Evolutionary conservation across 2,888 invertebrate species (phyloP), one percentile per base, ranked within the genome.

Genomic region (Bimastos eiseni): DNA sequence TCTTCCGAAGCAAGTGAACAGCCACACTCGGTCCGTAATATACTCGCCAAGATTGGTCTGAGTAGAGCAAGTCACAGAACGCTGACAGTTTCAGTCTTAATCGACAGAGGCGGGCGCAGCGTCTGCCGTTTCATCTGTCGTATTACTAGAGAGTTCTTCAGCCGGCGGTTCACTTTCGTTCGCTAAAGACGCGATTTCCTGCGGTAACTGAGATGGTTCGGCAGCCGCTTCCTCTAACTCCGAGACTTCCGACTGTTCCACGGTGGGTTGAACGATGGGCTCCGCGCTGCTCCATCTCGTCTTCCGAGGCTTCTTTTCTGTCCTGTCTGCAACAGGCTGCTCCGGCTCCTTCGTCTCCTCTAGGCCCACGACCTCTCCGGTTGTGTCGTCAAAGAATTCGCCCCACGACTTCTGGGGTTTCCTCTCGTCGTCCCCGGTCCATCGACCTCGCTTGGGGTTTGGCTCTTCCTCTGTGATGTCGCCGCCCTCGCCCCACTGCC

Each of bases 211-310:
- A 70, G 70, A 70, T n/a, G 70, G 1, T n/a, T 30, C 70, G 0
- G n/a, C 70, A 70, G n/a, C 70, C 70, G n/a, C 70, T n/a, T 70
- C 30, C 17, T 70, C 70, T 11, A n/a, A 5, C 30, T 70, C 70
- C 70, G 70, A n/a, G n/a, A 70, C 70, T n/a, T 86, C 86, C 34
- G 86, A 34, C 8, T 19, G 86, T 37, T 86, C 86, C 34, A 34
- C 0, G 24, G 86, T 0, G 17, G 34, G 36, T 21, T 36, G 36
- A 36, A 34, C 17, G 70, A 70, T 8, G 30, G 70, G 70, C 8
- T 70, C 70, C 6, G 86, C 86, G 36, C 86, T 86, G 86, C 86
- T 86, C 86, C 86, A 86, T 24, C 86, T 34, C 34, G 86, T 86
- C 17, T 86, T 86, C 37, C 86, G 30, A 21, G 86, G 86, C n/a